These are phyloP conservation scores for Copidosoma floridanum DNA, from an alignment of 1,140 invertebrate genomes.

Conservation along the genomic window DNA sequence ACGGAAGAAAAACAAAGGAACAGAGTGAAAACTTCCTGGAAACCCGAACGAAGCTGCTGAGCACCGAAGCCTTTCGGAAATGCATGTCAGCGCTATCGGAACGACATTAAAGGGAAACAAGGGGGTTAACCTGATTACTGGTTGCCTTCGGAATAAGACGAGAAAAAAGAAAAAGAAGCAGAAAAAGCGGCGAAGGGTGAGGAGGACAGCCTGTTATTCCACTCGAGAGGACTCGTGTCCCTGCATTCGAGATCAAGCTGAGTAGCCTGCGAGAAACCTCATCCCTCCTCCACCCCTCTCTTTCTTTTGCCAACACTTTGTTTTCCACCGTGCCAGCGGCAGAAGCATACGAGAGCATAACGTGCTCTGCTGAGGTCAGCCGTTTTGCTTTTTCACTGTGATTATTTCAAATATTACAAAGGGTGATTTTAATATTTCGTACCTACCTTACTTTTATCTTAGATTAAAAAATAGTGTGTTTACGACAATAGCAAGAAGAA, in stretches of 20 bases:
- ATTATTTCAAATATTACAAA: too few relatives aligned
- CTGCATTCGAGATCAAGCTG: slow-evolving; percentile 40
- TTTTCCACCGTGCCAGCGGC: background rate
- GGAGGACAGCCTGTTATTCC: slow-evolving; percentile 23
- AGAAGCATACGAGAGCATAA: too few relatives aligned
- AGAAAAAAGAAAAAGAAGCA: too few relatives aligned
- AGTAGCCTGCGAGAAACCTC: too few relatives aligned
- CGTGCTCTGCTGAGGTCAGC: slow-evolving; percentile 19
- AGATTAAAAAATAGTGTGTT: too few relatives aligned
- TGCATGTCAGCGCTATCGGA: slow-evolving; percentile 31
- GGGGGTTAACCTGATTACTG: slow-evolving; percentile 42
- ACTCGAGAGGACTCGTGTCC: slow-evolving; percentile 35
- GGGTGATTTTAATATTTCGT: too few relatives aligned
- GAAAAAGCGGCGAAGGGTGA: too few relatives aligned
- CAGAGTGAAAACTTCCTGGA: too few relatives aligned
- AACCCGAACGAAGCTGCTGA: too few relatives aligned
- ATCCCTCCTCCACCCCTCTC: slow-evolving; percentile 17
- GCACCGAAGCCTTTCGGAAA: slow-evolving; percentile 35
- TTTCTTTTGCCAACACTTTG: background rate
- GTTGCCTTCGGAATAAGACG: slow-evolving; percentile 26
- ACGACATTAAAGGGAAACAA: too few relatives aligned
- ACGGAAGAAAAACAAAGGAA: too few relatives aligned
- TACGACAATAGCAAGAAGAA: slow-evolving; percentile 15
- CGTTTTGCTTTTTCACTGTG: slow-evolving; percentile 6
- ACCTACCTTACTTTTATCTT: too few relatives aligned